Conservation (phyloP, 2,113 vertebrate genomes). For the Dolichotis patagonum region DNA sequence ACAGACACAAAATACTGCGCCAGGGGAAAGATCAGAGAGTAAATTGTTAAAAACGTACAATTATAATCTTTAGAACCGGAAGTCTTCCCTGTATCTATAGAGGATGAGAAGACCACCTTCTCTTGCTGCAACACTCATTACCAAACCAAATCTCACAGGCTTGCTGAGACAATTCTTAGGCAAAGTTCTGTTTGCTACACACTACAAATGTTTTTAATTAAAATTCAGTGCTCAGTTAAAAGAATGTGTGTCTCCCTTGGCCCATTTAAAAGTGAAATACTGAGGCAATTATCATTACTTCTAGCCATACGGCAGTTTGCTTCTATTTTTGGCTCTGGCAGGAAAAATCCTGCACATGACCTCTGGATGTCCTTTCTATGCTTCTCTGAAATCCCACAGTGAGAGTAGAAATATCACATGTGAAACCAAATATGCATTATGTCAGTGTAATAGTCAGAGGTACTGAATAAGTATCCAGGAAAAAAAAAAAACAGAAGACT, state of each 20-base stretch:
- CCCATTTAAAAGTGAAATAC: conserved; percentile 45
- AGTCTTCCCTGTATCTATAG: neutral
- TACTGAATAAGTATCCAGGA: neutral
- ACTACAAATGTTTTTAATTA: conserved; percentile 71
- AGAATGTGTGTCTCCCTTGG: neutral
- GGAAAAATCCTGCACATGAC: neutral
- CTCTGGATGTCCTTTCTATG: conserved; percentile 4
- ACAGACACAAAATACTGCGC: neutral
- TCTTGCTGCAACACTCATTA: conserved; percentile 25
- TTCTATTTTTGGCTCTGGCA: conserved; percentile 52
- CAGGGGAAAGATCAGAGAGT: conserved; percentile 5
- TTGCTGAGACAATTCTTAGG: conserved; percentile 8
- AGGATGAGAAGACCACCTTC: neutral
- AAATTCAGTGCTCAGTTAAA: conserved; percentile 64
- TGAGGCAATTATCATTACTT: conserved; percentile 9
- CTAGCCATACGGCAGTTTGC: neutral
- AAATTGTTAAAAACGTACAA: neutral
- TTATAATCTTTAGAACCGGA: neutral
- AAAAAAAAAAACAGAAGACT: neutral
- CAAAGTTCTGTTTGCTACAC: conserved; percentile 43
- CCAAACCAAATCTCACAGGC: conserved; percentile 57
- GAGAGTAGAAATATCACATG: neutral
- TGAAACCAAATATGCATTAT: neutral
- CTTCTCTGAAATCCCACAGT: neutral
- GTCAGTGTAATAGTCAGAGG: neutral